phyloP scores from a whole-genome alignment of 2,113 vertebrate genomes.

The Aspiorhynchus laticeps region DNA sequence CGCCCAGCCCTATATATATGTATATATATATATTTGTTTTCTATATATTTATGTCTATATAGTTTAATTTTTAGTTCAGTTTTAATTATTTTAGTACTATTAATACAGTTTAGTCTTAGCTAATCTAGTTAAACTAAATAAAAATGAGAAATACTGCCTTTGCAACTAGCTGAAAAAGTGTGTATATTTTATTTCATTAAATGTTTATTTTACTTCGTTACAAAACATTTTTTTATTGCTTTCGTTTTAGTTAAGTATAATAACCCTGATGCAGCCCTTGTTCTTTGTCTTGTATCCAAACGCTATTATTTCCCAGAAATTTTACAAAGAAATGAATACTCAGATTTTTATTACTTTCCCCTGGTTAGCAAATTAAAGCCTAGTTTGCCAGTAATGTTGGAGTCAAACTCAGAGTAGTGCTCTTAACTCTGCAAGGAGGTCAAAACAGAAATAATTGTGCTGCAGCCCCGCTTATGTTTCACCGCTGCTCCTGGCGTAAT shows the following conservation, averaged over 20 bases:
- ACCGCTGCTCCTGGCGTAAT: slow-evolving; percentile 52
- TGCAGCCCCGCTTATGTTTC: slow-evolving; percentile 66
- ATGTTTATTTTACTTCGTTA: neutral
- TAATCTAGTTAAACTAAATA: neutral
- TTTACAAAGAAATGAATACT: slow-evolving; percentile 59
- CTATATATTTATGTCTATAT: neutral
- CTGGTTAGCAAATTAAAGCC: slow-evolving; percentile 66
- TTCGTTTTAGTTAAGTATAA: neutral
- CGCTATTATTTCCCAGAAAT: slow-evolving; percentile 62
- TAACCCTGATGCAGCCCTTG: slow-evolving; percentile 1
- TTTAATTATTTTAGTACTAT: too few relatives aligned
- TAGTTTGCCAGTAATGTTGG: slow-evolving; percentile 65
- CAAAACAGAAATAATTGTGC: slow-evolving; percentile 63
- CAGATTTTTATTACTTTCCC: slow-evolving; percentile 67
- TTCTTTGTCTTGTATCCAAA: slow-evolving; percentile 54
- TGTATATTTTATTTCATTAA: neutral
- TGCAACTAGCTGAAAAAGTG: neutral
- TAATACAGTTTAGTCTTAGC: too few relatives aligned
- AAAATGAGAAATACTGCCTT: neutral
- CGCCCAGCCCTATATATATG: too few relatives aligned
- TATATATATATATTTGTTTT: neutral
- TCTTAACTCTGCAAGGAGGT: slow-evolving; percentile 57
- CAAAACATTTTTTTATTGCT: too few relatives aligned
- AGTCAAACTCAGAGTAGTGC: slow-evolving; percentile 54
- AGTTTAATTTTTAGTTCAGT: neutral